These are phyloP conservation scores for Drosophila phalerata DNA, from an alignment of 2,888 invertebrate species.

Conservation along the genomic window DNA sequence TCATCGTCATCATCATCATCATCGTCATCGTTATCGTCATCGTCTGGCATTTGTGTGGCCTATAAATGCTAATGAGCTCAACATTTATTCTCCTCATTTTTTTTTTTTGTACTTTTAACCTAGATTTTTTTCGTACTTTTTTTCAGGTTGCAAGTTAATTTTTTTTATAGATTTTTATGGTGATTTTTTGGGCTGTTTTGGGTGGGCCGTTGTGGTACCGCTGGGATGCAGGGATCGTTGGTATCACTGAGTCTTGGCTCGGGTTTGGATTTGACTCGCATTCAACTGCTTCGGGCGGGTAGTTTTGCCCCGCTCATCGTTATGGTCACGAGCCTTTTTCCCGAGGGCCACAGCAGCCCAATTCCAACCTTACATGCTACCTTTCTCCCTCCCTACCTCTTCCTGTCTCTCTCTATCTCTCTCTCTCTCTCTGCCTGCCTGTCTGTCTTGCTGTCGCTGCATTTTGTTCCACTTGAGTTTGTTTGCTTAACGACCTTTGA, in stretches of 20 bases:
- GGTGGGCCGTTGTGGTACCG: conserved; percentile 31
- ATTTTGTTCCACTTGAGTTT: conserved; percentile 84
- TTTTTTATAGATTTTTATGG: conserved; percentile 76
- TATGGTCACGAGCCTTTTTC: conserved; percentile 60
- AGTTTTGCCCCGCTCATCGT: conserved; percentile 52
- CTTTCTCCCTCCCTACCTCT: conserved; percentile 3
- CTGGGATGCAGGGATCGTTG: conserved; percentile 11
- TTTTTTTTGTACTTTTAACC: conserved; percentile 22
- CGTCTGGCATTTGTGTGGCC: conserved; percentile 71
- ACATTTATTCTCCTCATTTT: conserved; percentile 35
- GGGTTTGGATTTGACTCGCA: conserved; percentile 42
- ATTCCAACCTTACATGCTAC: conserved; percentile 24
- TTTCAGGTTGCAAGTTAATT: conserved; percentile 41
- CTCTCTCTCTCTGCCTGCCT: neutral
- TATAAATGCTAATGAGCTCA: conserved; percentile 75
- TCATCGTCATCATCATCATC: conserved; percentile 8
- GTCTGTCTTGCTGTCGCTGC: conserved; percentile 39
- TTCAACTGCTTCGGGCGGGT: conserved; percentile 40
- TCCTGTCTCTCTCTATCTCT: too few species aligned
- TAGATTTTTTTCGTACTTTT: conserved; percentile 41
- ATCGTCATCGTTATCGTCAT: conserved; percentile 4
- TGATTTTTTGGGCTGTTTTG: conserved; percentile 74
- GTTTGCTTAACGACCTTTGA: conserved; percentile 85
- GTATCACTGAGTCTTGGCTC: conserved; percentile 5
- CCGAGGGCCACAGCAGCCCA: conserved; percentile 44